Conservation (phyloP, 1,140 invertebrate species). For the Drosophila ironensis region DNA sequence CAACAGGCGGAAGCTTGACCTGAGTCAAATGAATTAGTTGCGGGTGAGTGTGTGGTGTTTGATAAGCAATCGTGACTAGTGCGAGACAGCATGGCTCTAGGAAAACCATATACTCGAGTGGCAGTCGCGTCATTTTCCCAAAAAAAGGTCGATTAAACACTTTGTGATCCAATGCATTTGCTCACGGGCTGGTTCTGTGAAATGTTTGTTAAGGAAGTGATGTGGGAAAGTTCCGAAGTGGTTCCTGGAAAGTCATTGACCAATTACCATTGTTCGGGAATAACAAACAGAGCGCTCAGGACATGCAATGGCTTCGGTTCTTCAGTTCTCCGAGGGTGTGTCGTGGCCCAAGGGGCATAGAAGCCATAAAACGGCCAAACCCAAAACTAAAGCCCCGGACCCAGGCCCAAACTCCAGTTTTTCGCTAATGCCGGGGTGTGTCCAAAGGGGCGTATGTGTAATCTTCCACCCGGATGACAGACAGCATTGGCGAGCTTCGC, state of each 20-base stretch:
- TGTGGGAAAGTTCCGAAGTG: background rate
- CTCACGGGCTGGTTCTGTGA: background rate
- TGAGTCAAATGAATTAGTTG: conserved; percentile 6
- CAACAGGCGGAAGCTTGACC: conserved; percentile 35
- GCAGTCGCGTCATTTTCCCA: conserved; percentile 25
- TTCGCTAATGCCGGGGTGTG: conserved; percentile 45
- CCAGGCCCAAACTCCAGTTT: background rate
- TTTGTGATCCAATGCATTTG: background rate
- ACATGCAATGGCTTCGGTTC: background rate
- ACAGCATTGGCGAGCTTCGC: conserved; percentile 22
- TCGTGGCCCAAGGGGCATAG: conserved; percentile 11
- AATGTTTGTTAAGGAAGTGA: conserved; percentile 11
- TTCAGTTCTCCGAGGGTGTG: conserved; percentile 57
- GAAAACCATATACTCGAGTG: conserved; percentile 11
- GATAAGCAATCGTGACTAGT: conserved; percentile 53
- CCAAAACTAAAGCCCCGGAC: too few species aligned
- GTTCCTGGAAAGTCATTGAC: conserved; percentile 17
- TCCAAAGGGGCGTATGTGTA: conserved; percentile 69
- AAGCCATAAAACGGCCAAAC: conserved; percentile 10
- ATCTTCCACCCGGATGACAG: conserved; percentile 69
- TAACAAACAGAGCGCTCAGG: conserved; percentile 3
- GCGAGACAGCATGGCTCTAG: conserved; percentile 47
- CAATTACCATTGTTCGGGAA: background rate
- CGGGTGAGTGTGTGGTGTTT: conserved; percentile 6
- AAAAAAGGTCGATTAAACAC: conserved; percentile 12